Evolutionary conservation across 2,797 vertebrate species (phyloP).

Genomic region (Pangasius macronema): DNA sequence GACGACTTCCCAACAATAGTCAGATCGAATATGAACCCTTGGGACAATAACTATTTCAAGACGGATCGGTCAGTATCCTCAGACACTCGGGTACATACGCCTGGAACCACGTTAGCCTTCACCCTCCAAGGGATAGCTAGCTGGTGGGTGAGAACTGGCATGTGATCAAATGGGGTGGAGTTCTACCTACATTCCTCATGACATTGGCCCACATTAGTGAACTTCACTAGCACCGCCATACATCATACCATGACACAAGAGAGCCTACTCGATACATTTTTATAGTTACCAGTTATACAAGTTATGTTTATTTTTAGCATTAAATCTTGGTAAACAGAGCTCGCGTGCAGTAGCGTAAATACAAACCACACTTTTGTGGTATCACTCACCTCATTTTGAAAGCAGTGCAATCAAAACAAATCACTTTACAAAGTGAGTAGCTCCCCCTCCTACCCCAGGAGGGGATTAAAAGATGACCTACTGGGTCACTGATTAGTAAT

Average conservation of each 20-base stretch:
- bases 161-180: background rate
- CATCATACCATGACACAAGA: background rate
- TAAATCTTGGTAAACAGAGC: background rate
- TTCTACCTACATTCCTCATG: background rate
- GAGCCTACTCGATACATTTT: background rate
- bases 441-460: slow-evolving; percentile 41
- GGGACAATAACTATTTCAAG: no score
- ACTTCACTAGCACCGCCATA: background rate
- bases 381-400: slow-evolving; percentile 37
- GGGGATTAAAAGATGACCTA: slow-evolving; percentile 47
- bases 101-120: background rate
- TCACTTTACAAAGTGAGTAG: slow-evolving; percentile 19
- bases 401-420: slow-evolving; percentile 58
- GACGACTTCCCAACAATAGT: no score
- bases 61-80: no score
- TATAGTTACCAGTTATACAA: background rate
- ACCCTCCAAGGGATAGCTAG: background rate
- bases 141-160: background rate
- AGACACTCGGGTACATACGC: no score
- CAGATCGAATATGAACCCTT: no score
- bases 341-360: background rate
- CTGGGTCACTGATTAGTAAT: slow-evolving; percentile 59
- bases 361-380: slow-evolving; percentile 25
- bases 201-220: background rate
- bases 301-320: background rate